Evolutionary conservation across 1,140 invertebrate species (phyloP).

Genomic region (Drosophila leontia): DNA sequence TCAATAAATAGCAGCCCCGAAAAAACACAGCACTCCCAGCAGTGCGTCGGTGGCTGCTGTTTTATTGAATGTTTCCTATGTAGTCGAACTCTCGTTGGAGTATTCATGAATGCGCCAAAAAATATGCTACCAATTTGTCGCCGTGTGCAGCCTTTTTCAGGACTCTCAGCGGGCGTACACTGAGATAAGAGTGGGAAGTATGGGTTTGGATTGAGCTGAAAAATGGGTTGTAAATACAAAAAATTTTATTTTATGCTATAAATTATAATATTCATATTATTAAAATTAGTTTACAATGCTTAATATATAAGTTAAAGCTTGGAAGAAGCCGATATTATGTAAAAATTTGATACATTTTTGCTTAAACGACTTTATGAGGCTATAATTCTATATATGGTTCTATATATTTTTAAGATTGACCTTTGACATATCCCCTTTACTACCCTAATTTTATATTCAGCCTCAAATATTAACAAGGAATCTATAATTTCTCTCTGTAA

Average conservation of each 20-base stretch:
- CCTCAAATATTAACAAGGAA: not conserved
- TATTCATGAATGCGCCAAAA: slow-evolving; percentile 81
- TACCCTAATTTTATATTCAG: too few species aligned
- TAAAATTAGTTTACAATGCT: rapidly evolving
- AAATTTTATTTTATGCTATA: not conserved
- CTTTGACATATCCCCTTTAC: too few species aligned
- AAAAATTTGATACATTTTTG: too few species aligned
- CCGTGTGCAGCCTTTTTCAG: slow-evolving; percentile 60
- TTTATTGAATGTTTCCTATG: slow-evolving; percentile 82
- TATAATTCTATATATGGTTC: too few species aligned
- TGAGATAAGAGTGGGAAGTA: not conserved
- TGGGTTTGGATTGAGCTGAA: not conserved
- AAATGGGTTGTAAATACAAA: not conserved
- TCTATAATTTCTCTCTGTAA: too few species aligned
- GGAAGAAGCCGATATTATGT: not conserved
- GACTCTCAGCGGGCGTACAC: not conserved
- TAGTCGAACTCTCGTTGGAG: slow-evolving; percentile 45
- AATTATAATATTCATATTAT: not conserved
- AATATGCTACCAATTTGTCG: slow-evolving; percentile 83
- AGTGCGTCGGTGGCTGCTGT: slow-evolving; percentile 62
- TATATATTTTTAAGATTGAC: too few species aligned
- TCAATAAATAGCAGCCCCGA: slow-evolving; percentile 69
- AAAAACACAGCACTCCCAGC: slow-evolving; percentile 18
- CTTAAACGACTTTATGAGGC: too few species aligned
- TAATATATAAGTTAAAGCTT: not conserved